Conservation (phyloP, 2,797 vertebrate species). For the Siniperca scherzeri region DNA sequence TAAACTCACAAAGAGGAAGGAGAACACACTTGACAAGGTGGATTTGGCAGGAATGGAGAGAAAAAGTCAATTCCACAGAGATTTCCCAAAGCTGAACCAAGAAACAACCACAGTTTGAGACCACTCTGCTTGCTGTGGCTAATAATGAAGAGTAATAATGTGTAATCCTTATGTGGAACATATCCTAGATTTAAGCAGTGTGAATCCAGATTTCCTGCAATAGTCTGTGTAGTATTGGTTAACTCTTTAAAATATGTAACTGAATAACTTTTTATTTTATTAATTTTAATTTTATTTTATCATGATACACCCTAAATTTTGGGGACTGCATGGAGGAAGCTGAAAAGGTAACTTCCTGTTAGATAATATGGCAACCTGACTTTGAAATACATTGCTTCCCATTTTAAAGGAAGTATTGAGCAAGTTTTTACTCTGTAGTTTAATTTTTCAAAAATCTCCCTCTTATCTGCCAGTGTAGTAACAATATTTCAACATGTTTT, state of each 20-base stretch:
- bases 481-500: too few relatives aligned
- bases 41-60: conserved; percentile 27
- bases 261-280: background rate
- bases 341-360: conserved; percentile 22
- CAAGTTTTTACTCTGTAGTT: background rate
- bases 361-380: conserved; percentile 4
- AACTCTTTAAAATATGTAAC: background rate
- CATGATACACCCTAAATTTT: background rate
- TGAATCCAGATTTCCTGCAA: background rate
- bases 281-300: background rate
- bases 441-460: too few relatives aligned
- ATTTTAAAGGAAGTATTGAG: background rate
- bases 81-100: conserved; percentile 41
- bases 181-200: background rate
- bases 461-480: too few relatives aligned
- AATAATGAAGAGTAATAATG: background rate
- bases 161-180: background rate
- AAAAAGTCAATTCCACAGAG: conserved; percentile 21
- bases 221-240: too few relatives aligned
- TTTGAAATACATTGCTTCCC: background rate
- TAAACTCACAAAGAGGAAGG: conserved; percentile 52
- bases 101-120: conserved; percentile 14
- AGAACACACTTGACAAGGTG: conserved; percentile 21
- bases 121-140: background rate
- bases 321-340: conserved; percentile 1